Evolutionary conservation across 2,888 invertebrate species (phyloP).

Genomic region (Julus scandinavius): DNA sequence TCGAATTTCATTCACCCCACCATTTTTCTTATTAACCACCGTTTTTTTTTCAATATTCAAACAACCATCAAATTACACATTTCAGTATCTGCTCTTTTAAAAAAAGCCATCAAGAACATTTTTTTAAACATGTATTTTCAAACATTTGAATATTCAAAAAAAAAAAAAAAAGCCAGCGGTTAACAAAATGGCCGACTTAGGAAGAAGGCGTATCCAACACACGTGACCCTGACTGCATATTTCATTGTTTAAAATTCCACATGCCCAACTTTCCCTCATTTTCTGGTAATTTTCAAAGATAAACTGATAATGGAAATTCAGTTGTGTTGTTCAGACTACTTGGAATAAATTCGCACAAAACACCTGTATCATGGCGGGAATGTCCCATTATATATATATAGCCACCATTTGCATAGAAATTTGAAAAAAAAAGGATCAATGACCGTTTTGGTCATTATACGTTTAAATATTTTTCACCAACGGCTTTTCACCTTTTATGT

Average conservation of each 20-base stretch:
- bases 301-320: conserved; percentile 29
- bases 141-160: not conserved
- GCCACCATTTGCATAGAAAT: not conserved
- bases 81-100: not conserved
- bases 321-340: not conserved
- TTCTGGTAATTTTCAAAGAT: conserved; percentile 22
- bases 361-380: not conserved
- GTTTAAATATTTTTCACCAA: not conserved
- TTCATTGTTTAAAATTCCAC: conserved; percentile 37
- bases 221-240: not conserved
- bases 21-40: not conserved
- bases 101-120: not conserved
- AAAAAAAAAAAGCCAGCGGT: not conserved
- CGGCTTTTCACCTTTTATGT: conserved; percentile 43
- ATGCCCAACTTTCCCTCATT: conserved; percentile 39
- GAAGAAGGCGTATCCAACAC: not conserved
- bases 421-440: conserved; percentile 27
- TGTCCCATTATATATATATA: not conserved
- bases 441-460: conserved; percentile 20
- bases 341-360: conserved; percentile 1
- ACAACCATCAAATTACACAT: not conserved
- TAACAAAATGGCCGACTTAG: not conserved
- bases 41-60: not conserved
- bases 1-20: too few relatives aligned
- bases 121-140: not conserved